Base-by-base conservation (phyloP, 1,140 invertebrate species). In the Drosophila nebulosa region DNA sequence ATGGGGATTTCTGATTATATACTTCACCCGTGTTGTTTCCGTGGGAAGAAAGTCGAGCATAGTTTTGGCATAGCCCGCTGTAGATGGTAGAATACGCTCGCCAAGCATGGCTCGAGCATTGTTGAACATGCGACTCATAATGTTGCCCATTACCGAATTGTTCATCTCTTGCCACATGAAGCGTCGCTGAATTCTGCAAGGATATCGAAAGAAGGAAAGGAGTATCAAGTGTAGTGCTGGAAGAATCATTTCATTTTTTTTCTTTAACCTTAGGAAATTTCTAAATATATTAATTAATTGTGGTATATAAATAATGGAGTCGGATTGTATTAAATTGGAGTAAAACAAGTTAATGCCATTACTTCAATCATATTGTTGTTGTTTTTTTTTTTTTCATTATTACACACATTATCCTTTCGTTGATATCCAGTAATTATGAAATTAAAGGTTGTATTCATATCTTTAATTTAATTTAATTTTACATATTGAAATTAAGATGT, bases 131-230 rank as follows among this genome's bases (percentile, higher is more conserved):
- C 89, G 64, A 3, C 76, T 79, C 46, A 90, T 63, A 2, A 90
- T 63, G 0, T 77, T 78, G 21, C 83, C 81, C 74, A 90, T 84
- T 4, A 90, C 64, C 0, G 83, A 68, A 39, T 89, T 84, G 51
- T 89, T 89, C 85, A 90, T 90, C 68, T 90, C 70, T 39, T 90
- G 77, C 89, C 89, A 90, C 89, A 90, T 90, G 42, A 90, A 90
- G 30, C 89, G 89, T 0, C 89, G 85, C 14, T 90, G 85, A 16
- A 89, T 78, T 73, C 89, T 90, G 55, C 3, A 21, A 62, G 22
- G 3, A 59, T 12, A 24, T 14, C 4, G 50, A 22, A 9, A 24
- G 10, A 57, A 50, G 12, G 4, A 4, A n/a, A 9, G 10, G 14
- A 39, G 36, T 12, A 46, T 27, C 4, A 30, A 50, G 12, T 30